Evolutionary conservation across 2,888 invertebrate species (phyloP), one percentile per base, ranked within the genome.

Genomic region (Lycocerus yunnanus): DNA sequence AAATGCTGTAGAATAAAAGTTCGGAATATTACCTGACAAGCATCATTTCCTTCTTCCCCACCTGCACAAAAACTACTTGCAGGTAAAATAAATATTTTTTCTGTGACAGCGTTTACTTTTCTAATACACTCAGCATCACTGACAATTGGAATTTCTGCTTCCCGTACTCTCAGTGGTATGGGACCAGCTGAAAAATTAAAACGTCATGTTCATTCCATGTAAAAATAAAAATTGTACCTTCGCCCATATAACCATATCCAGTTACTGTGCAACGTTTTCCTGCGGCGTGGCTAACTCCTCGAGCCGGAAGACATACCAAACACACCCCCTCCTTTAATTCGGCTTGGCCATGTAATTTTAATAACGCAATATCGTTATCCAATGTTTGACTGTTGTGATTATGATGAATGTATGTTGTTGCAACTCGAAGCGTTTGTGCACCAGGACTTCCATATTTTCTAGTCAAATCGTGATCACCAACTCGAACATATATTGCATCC

Each of bases 1-100:
- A 63, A 10, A 4, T 14, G 1, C 10, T 15, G 15, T 3, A 3
- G n/a, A 63, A 20, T 6, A 15, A 60, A 60, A 15, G 3, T 63
- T 15, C 15, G n/a, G 9, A 15, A 15, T 63, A 13, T 83, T 86
- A 94, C 95, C 92, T 97, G 97, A 83, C 97, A 97, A 13, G 97
- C 97, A 85, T 97, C 97, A 84, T 96, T 96, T 68, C 96, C 96
- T 83, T 94, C 93, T 86, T 97, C 96, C 1, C 97, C 97, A 3
- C 97, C 97, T 0, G 97, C 97, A 86, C 97, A 97, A 89, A 97
- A 97, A 85, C 96, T 96, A 84, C 95, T 95, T 2, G 96, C 96
- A 6, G 97, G 97, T 80, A 97, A 87, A 78, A 97, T 96, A 88
- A 97, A 97, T 82, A 96, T 95, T 88, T 97, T 97, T 88, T 97